Base-by-base conservation (phyloP, 1,140 invertebrate species). In the Drosophila parvula region DNA sequence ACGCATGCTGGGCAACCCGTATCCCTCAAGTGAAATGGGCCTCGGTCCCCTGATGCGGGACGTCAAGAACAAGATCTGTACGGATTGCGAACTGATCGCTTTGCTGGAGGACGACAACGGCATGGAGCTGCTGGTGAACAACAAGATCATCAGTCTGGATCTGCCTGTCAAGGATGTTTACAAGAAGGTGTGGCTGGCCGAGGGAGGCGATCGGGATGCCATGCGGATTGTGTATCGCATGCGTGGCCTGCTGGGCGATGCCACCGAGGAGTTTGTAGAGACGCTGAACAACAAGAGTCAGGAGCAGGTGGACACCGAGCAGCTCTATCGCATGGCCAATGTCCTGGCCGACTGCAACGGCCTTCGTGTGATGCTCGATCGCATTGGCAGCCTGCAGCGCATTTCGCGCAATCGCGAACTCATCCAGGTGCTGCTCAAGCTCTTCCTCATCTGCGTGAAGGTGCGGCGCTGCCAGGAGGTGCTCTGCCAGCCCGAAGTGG, bases 201-300 rank as follows among this genome's bases (percentile, higher is more conserved):
- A 97, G 71, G 96, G 96, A 38, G 96, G 95, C 6, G 96, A 98
- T 61, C 95, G 96, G 41, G 97, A 98, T 86, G 96, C 97, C 0
- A 99, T 99, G 98, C 94, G 98, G n/a, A 96, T 99, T 8, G 96
- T 99, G n/a, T 99, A 99, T 92, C 95, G 98, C 50, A 99, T 99
- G 98, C 94, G 98, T 74, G 98, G 98, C 5, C 92, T 99, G 27
- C 94, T 99, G 6, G 98, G 98, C 10, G 98, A 99, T 93, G 98
- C 98, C 2, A 99, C 98, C 0, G 98, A 99, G 91, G 98, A 99
- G 92, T 99, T 99, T 93, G 97, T 99, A 12, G 98, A 99, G 93
- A 98, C 96, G 4, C 93, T 99, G 18, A 97, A 97, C 51, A 94
- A 94, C 78, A 98, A 96, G 74, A 96, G 96, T 74, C 97, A 98